Percentiles rank a stretch among this genome's conserved stretches.
Evolutionary conservation across 2,888 invertebrate species (phyloP).

Genomic region (Rambutsinella grinnellia): DNA sequence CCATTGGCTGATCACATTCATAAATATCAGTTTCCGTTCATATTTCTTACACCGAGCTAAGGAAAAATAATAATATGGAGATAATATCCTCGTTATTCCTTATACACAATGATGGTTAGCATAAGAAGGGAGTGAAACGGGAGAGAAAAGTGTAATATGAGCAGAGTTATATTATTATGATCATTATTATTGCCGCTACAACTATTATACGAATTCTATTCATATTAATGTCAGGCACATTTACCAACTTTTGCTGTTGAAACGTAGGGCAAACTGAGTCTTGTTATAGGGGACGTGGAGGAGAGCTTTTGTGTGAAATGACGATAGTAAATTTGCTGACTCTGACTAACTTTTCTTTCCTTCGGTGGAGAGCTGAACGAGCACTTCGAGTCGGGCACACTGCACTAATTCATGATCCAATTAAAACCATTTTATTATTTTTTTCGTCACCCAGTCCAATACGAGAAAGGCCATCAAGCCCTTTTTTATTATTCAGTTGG

Average conservation of each 20-base stretch:
- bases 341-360: not conserved
- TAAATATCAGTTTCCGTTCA: too few species aligned
- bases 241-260: slow-evolving; percentile 11
- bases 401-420: slow-evolving; percentile 55
- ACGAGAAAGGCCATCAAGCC: slow-evolving; percentile 44
- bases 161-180: slow-evolving; percentile 12
- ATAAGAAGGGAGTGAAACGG: not conserved
- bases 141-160: slow-evolving; percentile 9
- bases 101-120: too few species aligned
- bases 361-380: not conserved
- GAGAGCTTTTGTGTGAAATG: not conserved
- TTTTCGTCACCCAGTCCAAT: slow-evolving; percentile 44
- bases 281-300: not conserved
- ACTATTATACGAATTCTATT: slow-evolving; percentile 15
- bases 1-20: too few species aligned
- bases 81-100: not conserved
- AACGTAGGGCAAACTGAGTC: not conserved
- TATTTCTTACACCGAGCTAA: too few species aligned
- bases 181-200: not conserved
- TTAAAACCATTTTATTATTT: slow-evolving; percentile 54
- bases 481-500: slow-evolving; percentile 55
- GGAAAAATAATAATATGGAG: too few species aligned
- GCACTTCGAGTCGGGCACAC: too few species aligned
- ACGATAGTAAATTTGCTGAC: slow-evolving; percentile 22
- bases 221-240: slow-evolving; percentile 50